These are phyloP conservation scores for Philonicus albiceps DNA, from an alignment of 2,888 invertebrate species.

Conservation along the genomic window DNA sequence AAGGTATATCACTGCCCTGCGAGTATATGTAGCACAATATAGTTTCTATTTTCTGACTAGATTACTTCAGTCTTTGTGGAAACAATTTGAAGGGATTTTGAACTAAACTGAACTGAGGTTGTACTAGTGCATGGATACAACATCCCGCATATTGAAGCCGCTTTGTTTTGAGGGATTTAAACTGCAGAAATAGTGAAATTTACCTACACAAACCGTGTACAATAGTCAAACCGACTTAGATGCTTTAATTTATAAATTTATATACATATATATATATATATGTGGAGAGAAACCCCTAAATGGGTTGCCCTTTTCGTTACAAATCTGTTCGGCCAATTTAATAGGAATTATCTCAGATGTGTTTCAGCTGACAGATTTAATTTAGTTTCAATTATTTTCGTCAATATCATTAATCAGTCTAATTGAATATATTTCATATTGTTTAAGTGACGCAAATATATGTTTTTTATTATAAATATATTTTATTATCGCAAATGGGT, in stretches of 20 bases:
- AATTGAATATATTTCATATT: not conserved
- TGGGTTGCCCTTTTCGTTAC: not conserved
- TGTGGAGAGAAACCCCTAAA: not conserved
- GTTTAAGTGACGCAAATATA: not conserved
- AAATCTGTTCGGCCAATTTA: not conserved
- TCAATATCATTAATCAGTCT: not conserved
- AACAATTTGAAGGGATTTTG: not conserved
- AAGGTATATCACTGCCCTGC: not conserved
- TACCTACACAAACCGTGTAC: not conserved
- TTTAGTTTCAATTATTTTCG: not conserved
- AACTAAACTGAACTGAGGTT: not conserved
- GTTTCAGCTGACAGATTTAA: not conserved
- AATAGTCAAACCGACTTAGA: not conserved
- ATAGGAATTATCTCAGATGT: not conserved
- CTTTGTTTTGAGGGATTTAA: not conserved
- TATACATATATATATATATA: not conserved
- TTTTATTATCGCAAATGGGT: not conserved
- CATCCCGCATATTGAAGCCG: not conserved
- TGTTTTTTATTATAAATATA: not conserved
- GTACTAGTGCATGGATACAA: not conserved
- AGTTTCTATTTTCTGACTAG: slow-evolving; percentile 21
- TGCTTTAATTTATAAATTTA: not conserved
- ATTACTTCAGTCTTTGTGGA: not conserved
- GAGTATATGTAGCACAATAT: not conserved
- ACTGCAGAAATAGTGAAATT: not conserved